phyloP scores from a whole-genome alignment of 2,113 vertebrate genomes.

The Rhombomys opimus region DNA sequence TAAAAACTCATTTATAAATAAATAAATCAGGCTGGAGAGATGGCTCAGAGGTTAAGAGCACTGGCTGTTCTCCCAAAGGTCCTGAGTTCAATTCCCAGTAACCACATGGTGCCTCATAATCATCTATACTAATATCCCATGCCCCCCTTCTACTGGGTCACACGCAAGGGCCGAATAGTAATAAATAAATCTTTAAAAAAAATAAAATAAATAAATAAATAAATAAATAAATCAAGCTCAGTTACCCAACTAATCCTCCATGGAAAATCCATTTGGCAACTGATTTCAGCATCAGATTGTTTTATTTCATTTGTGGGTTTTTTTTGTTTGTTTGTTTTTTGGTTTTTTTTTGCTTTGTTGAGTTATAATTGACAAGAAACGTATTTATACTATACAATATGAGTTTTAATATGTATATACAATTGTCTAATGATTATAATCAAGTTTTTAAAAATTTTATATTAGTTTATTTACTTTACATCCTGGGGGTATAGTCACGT shows the following conservation, averaged over 20 bases:
- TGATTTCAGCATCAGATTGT: slow-evolving; percentile 21
- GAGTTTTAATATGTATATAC: not conserved
- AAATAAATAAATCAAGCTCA: not conserved
- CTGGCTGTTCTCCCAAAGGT: no score
- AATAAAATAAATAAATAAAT: no score
- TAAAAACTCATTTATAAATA: not conserved
- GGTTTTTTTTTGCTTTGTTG: not conserved
- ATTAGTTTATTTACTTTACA: no score
- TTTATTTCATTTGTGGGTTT: not conserved
- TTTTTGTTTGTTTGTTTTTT: not conserved
- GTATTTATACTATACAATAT: not conserved
- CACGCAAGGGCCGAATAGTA: no score
- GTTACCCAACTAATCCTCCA: not conserved
- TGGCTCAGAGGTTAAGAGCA: no score
- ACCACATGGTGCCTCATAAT: no score
- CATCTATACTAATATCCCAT: no score
- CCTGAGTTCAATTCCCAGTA: no score
- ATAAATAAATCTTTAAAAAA: no score
- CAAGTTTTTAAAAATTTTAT: not conserved
- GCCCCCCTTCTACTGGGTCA: no score
- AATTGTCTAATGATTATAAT: not conserved
- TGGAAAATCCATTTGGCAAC: slow-evolving; percentile 11
- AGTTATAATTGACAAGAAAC: not conserved
- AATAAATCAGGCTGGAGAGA: no score
- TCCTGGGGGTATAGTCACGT: not conserved